A percentile compares a stretch with the other conserved stretches of the same genome.
These are phyloP conservation scores for Collichthys lucidus DNA, from an alignment of 2,113 vertebrate species.

Conservation along the genomic window DNA sequence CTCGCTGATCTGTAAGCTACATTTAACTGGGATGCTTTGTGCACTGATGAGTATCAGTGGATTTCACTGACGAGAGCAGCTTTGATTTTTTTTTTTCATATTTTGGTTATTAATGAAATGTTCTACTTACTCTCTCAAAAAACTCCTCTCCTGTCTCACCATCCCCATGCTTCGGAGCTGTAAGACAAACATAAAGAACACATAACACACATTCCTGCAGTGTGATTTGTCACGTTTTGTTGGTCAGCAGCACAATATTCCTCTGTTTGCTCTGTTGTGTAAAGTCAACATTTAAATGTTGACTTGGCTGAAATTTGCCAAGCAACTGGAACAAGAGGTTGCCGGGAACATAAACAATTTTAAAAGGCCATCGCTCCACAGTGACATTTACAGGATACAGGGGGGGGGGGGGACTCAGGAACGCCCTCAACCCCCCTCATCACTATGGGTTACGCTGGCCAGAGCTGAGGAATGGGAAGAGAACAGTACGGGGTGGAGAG, in stretches of 20 bases:
- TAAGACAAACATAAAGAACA: constrained; percentile 49
- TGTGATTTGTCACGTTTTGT: constrained; percentile 20
- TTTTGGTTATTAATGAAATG: not conserved
- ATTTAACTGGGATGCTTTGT: constrained; percentile 18
- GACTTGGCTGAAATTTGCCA: constrained; percentile 63
- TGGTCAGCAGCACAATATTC: constrained; percentile 23
- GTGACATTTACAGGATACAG: constrained; percentile 83
- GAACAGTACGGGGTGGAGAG: constrained; percentile 71
- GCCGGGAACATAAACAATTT: constrained; percentile 77
- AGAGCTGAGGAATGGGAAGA: constrained; percentile 79
- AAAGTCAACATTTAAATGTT: constrained; percentile 70
- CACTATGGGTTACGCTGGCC: constrained; percentile 81
- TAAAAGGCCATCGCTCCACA: constrained; percentile 76
- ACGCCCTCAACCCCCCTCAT: constrained; percentile 66
- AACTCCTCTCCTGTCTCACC: constrained; percentile 82
- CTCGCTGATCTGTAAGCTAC: constrained; percentile 27
- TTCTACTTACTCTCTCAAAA: constrained; percentile 82
- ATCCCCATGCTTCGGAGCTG: constrained; percentile 75
- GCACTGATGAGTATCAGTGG: constrained; percentile 8
- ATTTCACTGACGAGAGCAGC: constrained; percentile 1
- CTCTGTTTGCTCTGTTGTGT: constrained; percentile 21
- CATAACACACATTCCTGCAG: constrained; percentile 3
- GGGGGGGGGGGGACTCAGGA: constrained; percentile 33
- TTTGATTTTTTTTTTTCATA: constrained; percentile 9
- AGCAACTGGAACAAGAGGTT: constrained; percentile 59